Conservation (phyloP, 2,113 vertebrate genomes). For the rat (Rattus norvegicus) region DNA sequence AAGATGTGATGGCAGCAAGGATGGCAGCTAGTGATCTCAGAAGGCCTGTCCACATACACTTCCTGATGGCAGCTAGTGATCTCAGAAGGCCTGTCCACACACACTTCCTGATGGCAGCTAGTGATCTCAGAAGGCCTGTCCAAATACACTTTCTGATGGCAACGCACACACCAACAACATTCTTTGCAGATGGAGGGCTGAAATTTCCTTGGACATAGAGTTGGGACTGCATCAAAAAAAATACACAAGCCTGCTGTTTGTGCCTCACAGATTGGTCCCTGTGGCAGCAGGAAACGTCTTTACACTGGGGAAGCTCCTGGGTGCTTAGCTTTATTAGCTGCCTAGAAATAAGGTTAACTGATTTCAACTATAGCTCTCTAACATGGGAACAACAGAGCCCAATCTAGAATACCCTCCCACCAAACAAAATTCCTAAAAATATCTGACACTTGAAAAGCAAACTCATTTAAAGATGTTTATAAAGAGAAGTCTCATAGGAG, state of each 20-base stretch:
- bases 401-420: neutral
- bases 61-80: too few relatives aligned
- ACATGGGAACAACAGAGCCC: neutral
- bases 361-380: neutral
- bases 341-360: neutral
- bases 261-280: neutral
- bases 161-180: neutral
- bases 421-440: neutral
- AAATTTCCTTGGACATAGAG: neutral
- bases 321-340: neutral
- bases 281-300: neutral
- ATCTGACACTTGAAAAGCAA: neutral
- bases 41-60: too few relatives aligned
- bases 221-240: neutral
- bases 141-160: neutral
- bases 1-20: neutral
- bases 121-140: neutral
- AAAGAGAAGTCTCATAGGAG: neutral
- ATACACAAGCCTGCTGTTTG: neutral
- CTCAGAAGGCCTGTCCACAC: too few relatives aligned
- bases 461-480: conserved; percentile 22
- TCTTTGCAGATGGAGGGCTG: neutral
- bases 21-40: neutral
- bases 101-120: too few relatives aligned
- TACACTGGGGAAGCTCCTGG: neutral